A percentile compares a stretch with the other conserved stretches of the same genome.
Evolutionary conservation across 2,113 vertebrate genomes (phyloP).

Genomic region (Potamarius usumacintae): DNA sequence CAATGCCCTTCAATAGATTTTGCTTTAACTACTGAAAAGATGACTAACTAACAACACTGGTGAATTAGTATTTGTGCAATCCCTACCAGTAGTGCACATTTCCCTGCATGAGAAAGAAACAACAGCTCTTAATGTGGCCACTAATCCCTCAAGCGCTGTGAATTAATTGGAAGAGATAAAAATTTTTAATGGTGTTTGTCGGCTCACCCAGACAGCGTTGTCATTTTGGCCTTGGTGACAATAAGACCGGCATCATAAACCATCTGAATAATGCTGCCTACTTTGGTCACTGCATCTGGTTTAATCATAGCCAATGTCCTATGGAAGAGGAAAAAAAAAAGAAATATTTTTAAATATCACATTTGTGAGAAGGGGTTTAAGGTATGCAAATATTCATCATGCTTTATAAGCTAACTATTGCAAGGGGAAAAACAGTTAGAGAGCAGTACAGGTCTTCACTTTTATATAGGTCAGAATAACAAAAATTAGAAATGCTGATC

Average conservation of each 20-base stretch:
- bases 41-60: neutral
- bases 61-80: neutral
- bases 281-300: conserved; percentile 80
- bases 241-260: conserved; percentile 83
- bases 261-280: conserved; percentile 85
- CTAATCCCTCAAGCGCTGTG: neutral
- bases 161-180: neutral
- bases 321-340: conserved; percentile 4
- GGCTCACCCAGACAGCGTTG: conserved; percentile 85
- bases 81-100: neutral
- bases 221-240: conserved; percentile 95
- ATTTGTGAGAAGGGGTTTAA: neutral
- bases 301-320: conserved; percentile 94
- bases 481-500: neutral
- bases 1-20: neutral
- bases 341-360: neutral
- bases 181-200: neutral
- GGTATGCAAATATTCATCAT: neutral
- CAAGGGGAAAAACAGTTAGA: neutral
- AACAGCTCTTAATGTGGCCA: neutral
- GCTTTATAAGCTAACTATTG: neutral
- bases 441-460: neutral
- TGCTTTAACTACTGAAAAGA: neutral
- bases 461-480: neutral
- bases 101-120: neutral